phyloP scores from a whole-genome alignment of 2,888 invertebrate species.

The Mesochorus sp. region DNA sequence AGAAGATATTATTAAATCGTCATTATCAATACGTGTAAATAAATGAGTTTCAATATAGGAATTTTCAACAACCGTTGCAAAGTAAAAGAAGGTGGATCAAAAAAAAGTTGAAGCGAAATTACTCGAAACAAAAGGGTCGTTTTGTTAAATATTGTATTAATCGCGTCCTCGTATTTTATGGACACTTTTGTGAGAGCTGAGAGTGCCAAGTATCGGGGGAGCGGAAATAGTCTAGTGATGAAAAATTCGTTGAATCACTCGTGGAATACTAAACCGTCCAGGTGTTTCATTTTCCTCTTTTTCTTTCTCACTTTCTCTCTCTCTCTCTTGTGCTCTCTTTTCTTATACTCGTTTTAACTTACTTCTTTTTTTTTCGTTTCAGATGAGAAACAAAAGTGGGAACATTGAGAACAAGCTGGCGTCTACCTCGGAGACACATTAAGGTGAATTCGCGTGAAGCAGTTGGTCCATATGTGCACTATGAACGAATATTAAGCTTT shows the following conservation, averaged over 20 bases:
- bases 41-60: conserved; percentile 8
- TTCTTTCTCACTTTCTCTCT: conserved; percentile 2
- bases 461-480: conserved; percentile 52
- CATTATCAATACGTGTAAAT: background rate
- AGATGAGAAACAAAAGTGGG: conserved; percentile 13
- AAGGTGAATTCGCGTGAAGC: conserved; percentile 47
- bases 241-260: conserved; percentile 54
- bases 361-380: conserved; percentile 3
- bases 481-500: conserved; percentile 71
- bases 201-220: conserved; percentile 41
- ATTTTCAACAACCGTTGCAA: conserved; percentile 1
- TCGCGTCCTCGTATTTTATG: conserved; percentile 45
- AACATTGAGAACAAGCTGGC: conserved; percentile 35
- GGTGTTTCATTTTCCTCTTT: conserved; percentile 34
- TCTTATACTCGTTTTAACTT: background rate
- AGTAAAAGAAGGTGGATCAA: too few species aligned
- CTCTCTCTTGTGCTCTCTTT: background rate
- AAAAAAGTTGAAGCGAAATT: background rate
- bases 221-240: conserved; percentile 28
- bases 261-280: conserved; percentile 26
- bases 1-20: background rate
- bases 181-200: conserved; percentile 19
- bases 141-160: conserved; percentile 55
- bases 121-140: background rate
- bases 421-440: conserved; percentile 41